Base-by-base conservation (phyloP, 2,888 invertebrate genomes). In the Oscheius onirici region DNA sequence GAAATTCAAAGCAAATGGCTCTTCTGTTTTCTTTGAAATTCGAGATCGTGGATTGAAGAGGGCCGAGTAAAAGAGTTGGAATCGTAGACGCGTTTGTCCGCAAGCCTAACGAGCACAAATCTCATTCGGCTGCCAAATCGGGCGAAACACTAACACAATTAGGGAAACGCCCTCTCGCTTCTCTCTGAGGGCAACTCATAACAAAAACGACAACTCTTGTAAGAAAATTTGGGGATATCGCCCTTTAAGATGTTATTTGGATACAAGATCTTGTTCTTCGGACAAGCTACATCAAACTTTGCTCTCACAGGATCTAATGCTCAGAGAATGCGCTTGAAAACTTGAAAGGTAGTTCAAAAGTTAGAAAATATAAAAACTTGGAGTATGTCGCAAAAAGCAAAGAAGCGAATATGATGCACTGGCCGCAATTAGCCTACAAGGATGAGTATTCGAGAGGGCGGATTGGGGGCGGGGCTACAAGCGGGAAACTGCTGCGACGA, bases 11-110 rank as follows among this genome's bases (percentile, higher is more conserved):
- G 63, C 63, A 63, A 63, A 63, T 63, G 63, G 13, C 58, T 63
- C 26, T 49, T 20, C 26, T 63, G 63, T 63, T 63, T 63, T 63
- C 63, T 63, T 34, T 60, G 73, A 71, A 74, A 74, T 74, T 65
- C 71, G 54, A 54, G 24, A 51, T 43, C 34, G 63, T 44, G 41
- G 52, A 54, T 46, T 24, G 51, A 65, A 58, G 58, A 65, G 43
- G 24, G 68, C 67, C 44, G 55, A 58, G 68, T 74, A 71, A 74
- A 74, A 69, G 74, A 71, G 74, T 74, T 69, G 74, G 71, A 74
- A 74, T 74, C 63, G 65, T 69, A 74, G 71, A 74, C 69, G 63
- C 52, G 57, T 61, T 66, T 69, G 63, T 58, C 57, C 51, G 28
- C 28, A 15, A 41, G 15, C 54, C 63, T 49, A 58, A 66, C 58